Conservation (phyloP, 2,797 vertebrate species). For the Anas capensis region DNA sequence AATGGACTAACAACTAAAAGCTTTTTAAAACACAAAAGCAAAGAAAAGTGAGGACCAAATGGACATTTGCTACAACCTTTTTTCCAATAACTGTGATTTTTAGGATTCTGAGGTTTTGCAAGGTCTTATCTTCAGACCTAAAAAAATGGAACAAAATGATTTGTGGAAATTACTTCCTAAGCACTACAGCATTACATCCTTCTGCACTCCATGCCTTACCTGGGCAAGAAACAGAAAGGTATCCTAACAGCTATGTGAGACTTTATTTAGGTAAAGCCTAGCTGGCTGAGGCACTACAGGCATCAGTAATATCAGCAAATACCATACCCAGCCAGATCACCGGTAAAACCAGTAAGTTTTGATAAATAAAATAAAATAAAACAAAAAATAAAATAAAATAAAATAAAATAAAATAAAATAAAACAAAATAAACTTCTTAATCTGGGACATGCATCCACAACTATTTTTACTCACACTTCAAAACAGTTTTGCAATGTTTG, state of each 20-base stretch:
- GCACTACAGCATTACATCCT: neutral
- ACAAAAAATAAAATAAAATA: neutral
- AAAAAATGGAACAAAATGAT: neutral
- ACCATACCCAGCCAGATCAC: rapidly evolving
- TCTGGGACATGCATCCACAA: neutral
- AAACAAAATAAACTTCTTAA: neutral
- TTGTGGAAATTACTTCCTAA: neutral
- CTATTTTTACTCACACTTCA: neutral
- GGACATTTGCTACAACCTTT: neutral
- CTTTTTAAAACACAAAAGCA: neutral
- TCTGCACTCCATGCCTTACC: neutral
- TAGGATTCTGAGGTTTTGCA: neutral
- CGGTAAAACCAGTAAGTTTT: neutral
- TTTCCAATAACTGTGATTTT: neutral
- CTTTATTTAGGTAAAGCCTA: neutral
- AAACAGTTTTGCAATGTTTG: neutral
- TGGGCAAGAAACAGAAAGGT: neutral
- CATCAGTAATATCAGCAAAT: neutral
- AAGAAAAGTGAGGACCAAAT: neutral
- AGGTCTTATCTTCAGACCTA: neutral
- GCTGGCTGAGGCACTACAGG: neutral
- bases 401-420: too few species aligned
- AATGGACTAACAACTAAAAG: neutral
- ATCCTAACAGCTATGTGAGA: neutral
- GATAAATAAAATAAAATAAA: neutral